Evolutionary conservation across 2,888 invertebrate genomes (phyloP).

Genomic region (Nymphalis polychloros): DNA sequence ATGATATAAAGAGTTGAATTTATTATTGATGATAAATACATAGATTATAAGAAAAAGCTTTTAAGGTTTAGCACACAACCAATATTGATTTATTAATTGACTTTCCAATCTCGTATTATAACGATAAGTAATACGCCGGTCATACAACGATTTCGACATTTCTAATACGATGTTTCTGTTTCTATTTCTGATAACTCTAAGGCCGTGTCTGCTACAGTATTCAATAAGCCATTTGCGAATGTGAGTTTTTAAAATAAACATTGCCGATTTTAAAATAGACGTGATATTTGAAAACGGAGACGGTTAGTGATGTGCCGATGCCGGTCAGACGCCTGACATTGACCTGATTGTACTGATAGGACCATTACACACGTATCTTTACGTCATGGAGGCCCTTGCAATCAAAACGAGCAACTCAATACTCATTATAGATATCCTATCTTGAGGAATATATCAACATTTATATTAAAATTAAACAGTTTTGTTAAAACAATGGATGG

Average conservation of each 20-base stretch:
- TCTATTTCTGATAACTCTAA: conserved; percentile 28
- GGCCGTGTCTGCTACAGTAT: conserved; percentile 22
- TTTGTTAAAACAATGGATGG: neutral
- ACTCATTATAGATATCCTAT: conserved; percentile 14
- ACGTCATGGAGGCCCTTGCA: conserved; percentile 42
- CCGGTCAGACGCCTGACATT: conserved; percentile 69
- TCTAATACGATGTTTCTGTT: conserved; percentile 24
- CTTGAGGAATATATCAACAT: conserved; percentile 12
- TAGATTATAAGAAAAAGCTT: neutral
- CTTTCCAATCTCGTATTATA: neutral
- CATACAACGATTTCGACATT: conserved; percentile 25
- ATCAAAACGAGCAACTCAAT: conserved; percentile 30
- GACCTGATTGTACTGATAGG: conserved; percentile 68
- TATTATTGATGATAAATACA: neutral
- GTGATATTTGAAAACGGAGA: conserved; percentile 48
- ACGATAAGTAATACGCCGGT: conserved; percentile 14
- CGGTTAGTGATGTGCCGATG: conserved; percentile 43
- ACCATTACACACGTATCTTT: conserved; percentile 56
- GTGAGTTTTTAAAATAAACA: conserved; percentile 32
- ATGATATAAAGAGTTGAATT: no score
- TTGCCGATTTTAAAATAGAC: conserved; percentile 39
- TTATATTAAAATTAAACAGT: neutral
- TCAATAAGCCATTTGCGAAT: conserved; percentile 33
- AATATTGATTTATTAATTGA: conserved; percentile 8
- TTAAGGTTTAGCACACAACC: neutral